These are phyloP conservation scores for Battus philenor DNA, from an alignment of 1,140 invertebrate species.

Conservation along the genomic window DNA sequence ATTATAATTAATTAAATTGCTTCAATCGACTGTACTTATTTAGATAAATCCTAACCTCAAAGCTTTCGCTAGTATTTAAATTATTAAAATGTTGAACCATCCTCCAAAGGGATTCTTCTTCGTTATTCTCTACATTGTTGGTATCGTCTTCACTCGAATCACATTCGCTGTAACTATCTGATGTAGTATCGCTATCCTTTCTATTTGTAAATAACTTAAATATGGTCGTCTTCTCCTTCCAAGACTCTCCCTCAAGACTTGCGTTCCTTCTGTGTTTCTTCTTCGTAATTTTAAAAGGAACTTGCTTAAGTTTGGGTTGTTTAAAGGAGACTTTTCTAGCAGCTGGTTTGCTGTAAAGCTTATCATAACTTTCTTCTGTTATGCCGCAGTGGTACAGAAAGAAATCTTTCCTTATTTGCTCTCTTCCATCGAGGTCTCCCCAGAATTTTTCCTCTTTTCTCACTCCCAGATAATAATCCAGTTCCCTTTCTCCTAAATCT, in stretches of 20 bases:
- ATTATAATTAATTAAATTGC: not conserved
- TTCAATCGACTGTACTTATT: too few species aligned
- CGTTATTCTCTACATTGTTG: slow-evolving; percentile 23
- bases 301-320: slow-evolving; percentile 55
- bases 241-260: slow-evolving; percentile 56
- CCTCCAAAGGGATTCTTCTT: slow-evolving; percentile 30
- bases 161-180: slow-evolving; percentile 66
- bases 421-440: slow-evolving; percentile 56
- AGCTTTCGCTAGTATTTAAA: slow-evolving; percentile 26
- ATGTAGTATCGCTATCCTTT: slow-evolving; percentile 54
- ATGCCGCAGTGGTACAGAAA: slow-evolving; percentile 63
- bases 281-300: slow-evolving; percentile 62
- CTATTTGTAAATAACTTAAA: slow-evolving; percentile 61
- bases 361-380: slow-evolving; percentile 62
- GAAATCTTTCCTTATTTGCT: slow-evolving; percentile 65
- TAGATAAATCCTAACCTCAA: slow-evolving; percentile 20
- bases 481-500: slow-evolving; percentile 49
- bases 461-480: slow-evolving; percentile 60
- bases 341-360: slow-evolving; percentile 43
- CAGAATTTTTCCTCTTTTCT: slow-evolving; percentile 55
- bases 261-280: slow-evolving; percentile 45
- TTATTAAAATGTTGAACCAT: slow-evolving; percentile 30
- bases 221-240: slow-evolving; percentile 55
- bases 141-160: slow-evolving; percentile 35
- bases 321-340: slow-evolving; percentile 32